These are phyloP conservation scores for Aphodius granarius DNA, from an alignment of 2,888 invertebrate genomes.

Conservation along the genomic window DNA sequence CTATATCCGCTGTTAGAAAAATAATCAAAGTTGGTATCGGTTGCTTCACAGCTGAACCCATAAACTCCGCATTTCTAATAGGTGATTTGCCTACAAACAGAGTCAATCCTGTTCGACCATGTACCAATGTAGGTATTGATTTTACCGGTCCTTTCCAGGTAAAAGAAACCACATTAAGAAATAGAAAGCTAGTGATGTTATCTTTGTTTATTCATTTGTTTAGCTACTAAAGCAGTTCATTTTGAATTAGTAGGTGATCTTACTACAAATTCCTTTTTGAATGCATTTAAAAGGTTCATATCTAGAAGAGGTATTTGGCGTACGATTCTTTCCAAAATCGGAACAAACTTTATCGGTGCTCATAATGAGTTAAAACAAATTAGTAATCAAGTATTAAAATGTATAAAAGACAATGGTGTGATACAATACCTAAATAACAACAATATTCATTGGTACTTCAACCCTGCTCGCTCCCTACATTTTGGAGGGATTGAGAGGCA, in stretches of 20 bases:
- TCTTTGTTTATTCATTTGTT: conserved; percentile 36
- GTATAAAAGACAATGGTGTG: not conserved
- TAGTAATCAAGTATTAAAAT: not conserved
- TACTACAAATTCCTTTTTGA: conserved; percentile 29
- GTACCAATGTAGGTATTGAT: conserved; percentile 11
- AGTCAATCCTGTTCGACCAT: conserved; percentile 26
- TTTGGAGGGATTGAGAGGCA: conserved; percentile 21
- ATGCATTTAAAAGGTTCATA: conserved; percentile 28
- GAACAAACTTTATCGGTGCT: conserved; percentile 29
- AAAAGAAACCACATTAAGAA: not conserved
- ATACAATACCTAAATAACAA: not conserved
- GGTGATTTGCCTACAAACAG: conserved; percentile 29
- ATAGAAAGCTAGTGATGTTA: conserved; percentile 13
- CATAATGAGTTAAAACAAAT: conserved; percentile 25
- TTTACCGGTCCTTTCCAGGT: conserved; percentile 3
- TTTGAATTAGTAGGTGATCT: conserved; percentile 31
- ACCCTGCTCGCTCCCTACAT: conserved; percentile 18
- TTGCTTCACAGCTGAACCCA: conserved; percentile 31
- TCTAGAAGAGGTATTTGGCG: conserved; percentile 26
- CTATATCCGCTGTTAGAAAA: conserved; percentile 17
- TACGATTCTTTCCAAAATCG: conserved; percentile 30
- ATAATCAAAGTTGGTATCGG: conserved; percentile 26
- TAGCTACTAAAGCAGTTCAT: conserved; percentile 37
- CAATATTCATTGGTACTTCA: conserved; percentile 22
- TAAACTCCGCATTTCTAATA: conserved; percentile 24